Evolutionary conservation across 2,113 vertebrate species (phyloP), one percentile per base, ranked within the genome.

Genomic region (Ophiodon elongatus): DNA sequence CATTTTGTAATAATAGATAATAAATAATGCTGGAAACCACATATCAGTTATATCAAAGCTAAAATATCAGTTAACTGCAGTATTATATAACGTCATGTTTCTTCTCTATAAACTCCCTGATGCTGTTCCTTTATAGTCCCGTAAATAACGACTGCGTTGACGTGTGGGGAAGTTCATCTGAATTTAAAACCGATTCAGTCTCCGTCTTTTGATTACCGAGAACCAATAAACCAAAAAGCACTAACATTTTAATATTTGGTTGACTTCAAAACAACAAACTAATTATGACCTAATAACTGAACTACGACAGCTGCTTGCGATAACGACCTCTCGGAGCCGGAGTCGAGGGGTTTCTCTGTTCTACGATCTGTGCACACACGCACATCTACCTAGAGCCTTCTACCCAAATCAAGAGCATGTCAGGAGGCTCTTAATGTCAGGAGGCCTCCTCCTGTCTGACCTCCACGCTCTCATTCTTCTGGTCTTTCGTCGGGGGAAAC

Each of bases 391-490:
- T n/a, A n/a, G n/a, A n/a, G n/a, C n/a, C n/a, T n/a, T 62, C n/a
- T 65, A 29, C 25, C 64, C n/a, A 37, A 39, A 17, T 54, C 8
- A 31, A 31, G 54, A 21, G 39, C 23, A 72, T 31, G 73, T 35
- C 25, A 29, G 0, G 29, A 29, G 1, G 25, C 45, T 70, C 64
- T 76, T 59, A 35, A 68, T 57, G 67, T 63, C 5, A 35, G 15
- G 45, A 65, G 64, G 17, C 60, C 1, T 75, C 52, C 15, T 47
- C 60, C 43, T 37, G 80, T 78, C 50, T 50, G 78, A 84, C 75
- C 76, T 73, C 29, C 70, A 73, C 35, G 50, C 27, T 33, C 41
- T n/a, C 23, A n/a, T n/a, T 8, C 2, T 57, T 63, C 52, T 29
- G 52, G 10, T 62, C 41, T n/a, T 56, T 57, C 13, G 43, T 9